Conservation (phyloP, 2,797 vertebrate genomes). For the Microcaecilia unicolor region DNA sequence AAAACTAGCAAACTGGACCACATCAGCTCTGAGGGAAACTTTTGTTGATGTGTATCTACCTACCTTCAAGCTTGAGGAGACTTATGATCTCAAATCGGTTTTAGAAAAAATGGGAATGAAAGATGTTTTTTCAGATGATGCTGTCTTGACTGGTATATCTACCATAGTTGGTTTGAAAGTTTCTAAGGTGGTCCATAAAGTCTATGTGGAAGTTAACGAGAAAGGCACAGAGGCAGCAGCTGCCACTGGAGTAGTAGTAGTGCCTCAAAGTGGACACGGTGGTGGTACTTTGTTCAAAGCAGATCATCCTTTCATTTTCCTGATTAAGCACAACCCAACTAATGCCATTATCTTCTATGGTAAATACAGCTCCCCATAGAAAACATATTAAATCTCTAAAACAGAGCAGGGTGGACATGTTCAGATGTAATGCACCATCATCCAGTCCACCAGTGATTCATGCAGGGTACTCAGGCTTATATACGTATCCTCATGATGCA, state of each 20-base stretch:
- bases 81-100: conserved; percentile 31
- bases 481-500: too few relatives aligned
- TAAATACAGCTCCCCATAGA: conserved; percentile 48
- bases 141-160: conserved; percentile 53
- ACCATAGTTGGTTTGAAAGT: conserved; percentile 20
- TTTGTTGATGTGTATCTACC: conserved; percentile 42
- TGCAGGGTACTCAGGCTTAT: too few relatives aligned
- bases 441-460: too few relatives aligned
- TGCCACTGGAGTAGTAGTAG: conserved; percentile 6
- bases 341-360: conserved; percentile 38
- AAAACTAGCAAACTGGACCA: conserved; percentile 35
- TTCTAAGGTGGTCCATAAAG: conserved; percentile 49
- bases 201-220: conserved; percentile 44
- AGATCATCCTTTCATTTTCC: conserved; percentile 47
- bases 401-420: too few relatives aligned
- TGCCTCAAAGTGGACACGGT: conserved; percentile 1
- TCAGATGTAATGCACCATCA: too few relatives aligned
- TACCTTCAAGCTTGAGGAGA: conserved; percentile 40
- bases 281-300: conserved; percentile 24
- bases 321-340: conserved; percentile 43
- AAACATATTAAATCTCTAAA: background rate
- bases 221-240: conserved; percentile 43
- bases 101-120: conserved; percentile 40
- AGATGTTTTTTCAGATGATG: conserved; percentile 40
- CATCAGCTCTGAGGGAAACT: background rate